Conservation (phyloP, 2,888 invertebrate genomes). For the Melikaiella ostensackeni region DNA sequence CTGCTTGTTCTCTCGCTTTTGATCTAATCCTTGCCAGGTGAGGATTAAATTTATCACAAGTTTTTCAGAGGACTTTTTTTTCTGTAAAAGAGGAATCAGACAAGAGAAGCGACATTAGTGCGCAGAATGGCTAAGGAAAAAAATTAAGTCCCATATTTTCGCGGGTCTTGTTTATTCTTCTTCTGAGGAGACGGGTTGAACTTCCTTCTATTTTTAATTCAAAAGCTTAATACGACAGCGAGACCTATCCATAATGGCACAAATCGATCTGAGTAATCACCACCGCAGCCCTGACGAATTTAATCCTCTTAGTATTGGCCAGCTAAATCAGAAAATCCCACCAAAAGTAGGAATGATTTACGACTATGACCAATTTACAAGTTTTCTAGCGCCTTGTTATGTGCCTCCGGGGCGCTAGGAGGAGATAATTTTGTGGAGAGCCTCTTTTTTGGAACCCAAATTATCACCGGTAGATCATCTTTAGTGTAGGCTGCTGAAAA, state of each 20-base stretch:
- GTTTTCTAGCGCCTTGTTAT: neutral
- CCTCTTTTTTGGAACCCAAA: neutral
- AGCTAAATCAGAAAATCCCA: constrained; percentile 27
- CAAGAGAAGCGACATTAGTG: constrained; percentile 2
- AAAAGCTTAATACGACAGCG: neutral
- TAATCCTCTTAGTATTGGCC: constrained; percentile 30
- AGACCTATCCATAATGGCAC: constrained; percentile 14
- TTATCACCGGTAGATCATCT: neutral
- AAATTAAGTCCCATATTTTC: constrained; percentile 6
- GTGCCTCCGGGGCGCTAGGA: neutral
- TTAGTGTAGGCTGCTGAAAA: neutral
- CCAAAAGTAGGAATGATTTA: constrained; percentile 37
- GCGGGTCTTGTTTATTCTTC: neutral
- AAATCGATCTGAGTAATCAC: constrained; percentile 36
- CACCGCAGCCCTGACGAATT: constrained; percentile 33
- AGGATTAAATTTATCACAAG: constrained; percentile 31
- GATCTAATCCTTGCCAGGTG: constrained; percentile 14
- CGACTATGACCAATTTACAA: constrained; percentile 17
- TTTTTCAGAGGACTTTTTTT: constrained; percentile 2
- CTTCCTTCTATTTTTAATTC: neutral
- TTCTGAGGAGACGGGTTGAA: neutral
- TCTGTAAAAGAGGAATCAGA: constrained; percentile 4
- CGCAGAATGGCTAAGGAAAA: neutral
- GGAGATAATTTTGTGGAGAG: neutral
- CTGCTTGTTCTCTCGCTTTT: neutral